These are phyloP conservation scores for Malurus melanocephalus DNA, from an alignment of 2,113 vertebrate species.

Conservation along the genomic window DNA sequence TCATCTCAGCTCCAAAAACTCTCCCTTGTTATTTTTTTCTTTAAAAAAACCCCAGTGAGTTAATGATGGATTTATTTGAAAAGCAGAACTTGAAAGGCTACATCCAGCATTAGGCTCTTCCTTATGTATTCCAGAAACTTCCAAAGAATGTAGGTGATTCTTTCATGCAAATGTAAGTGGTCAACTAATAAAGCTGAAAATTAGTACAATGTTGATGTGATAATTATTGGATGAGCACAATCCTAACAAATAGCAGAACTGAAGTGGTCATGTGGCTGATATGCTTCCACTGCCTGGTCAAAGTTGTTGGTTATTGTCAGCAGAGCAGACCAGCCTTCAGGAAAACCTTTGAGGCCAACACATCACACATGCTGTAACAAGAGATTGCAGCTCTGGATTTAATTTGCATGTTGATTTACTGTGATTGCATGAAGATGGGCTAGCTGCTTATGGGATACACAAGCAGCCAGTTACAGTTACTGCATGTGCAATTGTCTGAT, in stretches of 20 bases:
- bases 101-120: neutral
- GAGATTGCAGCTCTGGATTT: neutral
- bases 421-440: neutral
- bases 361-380: neutral
- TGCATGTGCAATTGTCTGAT: neutral
- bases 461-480: neutral
- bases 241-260: neutral
- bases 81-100: neutral
- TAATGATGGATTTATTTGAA: neutral
- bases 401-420: neutral
- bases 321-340: neutral
- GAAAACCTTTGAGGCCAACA: neutral
- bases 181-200: neutral
- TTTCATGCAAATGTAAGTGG: neutral
- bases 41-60: neutral
- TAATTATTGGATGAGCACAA: neutral
- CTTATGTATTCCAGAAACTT: neutral
- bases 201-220: neutral
- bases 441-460: neutral
- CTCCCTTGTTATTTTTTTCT: neutral
- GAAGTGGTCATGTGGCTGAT: neutral
- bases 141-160: neutral
- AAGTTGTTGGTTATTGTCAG: neutral
- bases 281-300: neutral
- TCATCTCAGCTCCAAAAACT: neutral